phyloP scores from a whole-genome alignment of 2,797 vertebrate genomes.

The Sebastes jordani region DNA sequence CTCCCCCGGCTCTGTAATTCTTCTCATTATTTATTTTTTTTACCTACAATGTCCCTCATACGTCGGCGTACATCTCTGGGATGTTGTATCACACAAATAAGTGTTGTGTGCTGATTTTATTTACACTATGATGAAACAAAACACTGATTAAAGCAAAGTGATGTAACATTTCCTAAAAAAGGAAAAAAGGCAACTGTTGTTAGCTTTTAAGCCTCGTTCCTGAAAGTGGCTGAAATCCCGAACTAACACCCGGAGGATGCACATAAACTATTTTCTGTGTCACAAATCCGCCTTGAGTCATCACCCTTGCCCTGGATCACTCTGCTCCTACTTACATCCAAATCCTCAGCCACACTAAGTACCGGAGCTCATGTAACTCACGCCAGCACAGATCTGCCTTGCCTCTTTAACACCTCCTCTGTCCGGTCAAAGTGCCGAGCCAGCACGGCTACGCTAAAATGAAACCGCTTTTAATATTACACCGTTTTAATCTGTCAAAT shows the following conservation, averaged over 20 bases:
- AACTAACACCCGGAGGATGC: constrained; percentile 20
- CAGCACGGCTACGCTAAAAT: constrained; percentile 43
- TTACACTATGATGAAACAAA: background rate
- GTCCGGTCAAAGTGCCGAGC: constrained; percentile 54
- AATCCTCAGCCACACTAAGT: constrained; percentile 68
- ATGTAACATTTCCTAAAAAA: background rate
- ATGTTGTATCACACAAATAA: background rate
- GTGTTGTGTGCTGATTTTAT: background rate
- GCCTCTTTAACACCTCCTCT: constrained; percentile 71
- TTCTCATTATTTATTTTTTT: too few species aligned
- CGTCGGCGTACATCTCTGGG: too few species aligned
- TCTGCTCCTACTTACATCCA: constrained; percentile 65
- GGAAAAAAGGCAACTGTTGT: background rate
- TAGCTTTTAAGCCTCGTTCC: background rate
- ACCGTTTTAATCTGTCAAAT: constrained; percentile 49
- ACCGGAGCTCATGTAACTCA: constrained; percentile 70
- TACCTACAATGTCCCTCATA: too few species aligned
- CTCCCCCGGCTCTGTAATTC: too few species aligned
- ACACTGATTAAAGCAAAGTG: background rate
- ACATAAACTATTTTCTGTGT: constrained; percentile 49
- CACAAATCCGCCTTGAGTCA: constrained; percentile 64
- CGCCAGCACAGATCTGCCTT: constrained; percentile 59
- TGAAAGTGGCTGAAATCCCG: background rate
- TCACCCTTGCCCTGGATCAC: constrained; percentile 55
- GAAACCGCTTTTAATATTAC: constrained; percentile 51